phyloP scores from a whole-genome alignment of 2,113 vertebrate species.

The Chaetops frenatus region DNA sequence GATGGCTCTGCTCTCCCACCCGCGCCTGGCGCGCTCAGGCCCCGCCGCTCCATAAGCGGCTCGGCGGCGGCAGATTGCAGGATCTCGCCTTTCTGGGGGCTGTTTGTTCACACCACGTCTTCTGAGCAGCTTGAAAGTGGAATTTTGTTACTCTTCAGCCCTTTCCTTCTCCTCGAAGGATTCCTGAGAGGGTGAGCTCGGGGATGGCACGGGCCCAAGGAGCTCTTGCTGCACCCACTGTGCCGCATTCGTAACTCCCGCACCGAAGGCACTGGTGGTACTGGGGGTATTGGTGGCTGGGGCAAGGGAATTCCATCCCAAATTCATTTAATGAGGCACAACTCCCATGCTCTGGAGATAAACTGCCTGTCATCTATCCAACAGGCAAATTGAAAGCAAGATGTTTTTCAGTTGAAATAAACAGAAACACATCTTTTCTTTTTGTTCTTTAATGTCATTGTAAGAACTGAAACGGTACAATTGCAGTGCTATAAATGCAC shows the following conservation, averaged over 20 bases:
- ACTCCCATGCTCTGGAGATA: background rate
- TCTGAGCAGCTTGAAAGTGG: background rate
- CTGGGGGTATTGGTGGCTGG: background rate
- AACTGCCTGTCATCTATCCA: background rate
- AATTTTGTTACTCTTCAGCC: background rate
- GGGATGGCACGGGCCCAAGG: fast-evolving
- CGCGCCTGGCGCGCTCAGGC: background rate
- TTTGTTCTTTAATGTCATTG: background rate
- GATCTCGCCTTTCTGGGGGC: background rate
- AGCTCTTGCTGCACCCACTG: background rate
- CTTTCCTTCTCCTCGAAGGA: background rate
- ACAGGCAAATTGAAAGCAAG: background rate
- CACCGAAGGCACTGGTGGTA: background rate
- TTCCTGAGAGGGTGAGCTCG: background rate
- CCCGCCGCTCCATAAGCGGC: background rate
- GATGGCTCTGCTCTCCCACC: background rate
- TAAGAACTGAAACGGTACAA: background rate
- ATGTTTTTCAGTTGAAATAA: background rate
- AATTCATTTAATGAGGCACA: background rate
- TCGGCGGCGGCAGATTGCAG: background rate
- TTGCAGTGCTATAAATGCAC: background rate
- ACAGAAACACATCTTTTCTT: background rate
- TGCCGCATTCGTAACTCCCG: fast-evolving
- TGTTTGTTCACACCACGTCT: background rate
- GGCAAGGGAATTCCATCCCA: background rate